Conservation (phyloP, 2,113 vertebrate genomes). For the Naja naja region DNA sequence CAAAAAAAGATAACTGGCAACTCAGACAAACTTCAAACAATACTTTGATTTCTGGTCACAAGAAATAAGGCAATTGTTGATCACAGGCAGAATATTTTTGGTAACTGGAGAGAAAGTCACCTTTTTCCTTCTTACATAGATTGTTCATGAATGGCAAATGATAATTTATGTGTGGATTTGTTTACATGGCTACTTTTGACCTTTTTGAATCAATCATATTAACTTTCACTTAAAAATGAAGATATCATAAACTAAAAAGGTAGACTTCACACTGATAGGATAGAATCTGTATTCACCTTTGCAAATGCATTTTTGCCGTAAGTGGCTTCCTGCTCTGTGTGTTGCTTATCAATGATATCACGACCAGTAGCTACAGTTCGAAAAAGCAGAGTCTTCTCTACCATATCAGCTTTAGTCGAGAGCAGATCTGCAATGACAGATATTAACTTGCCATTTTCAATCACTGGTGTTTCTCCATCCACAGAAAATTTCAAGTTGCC, state of each 20-base stretch:
- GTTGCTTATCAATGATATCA: constrained; percentile 95
- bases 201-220: background rate
- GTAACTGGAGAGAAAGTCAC: background rate
- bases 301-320: constrained; percentile 93
- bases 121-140: background rate
- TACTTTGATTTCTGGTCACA: background rate
- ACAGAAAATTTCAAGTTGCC: constrained; percentile 89
- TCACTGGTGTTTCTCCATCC: constrained; percentile 86
- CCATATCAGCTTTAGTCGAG: constrained; percentile 82
- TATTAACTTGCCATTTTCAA: constrained; percentile 84
- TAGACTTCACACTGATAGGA: rapidly evolving
- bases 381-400: constrained; percentile 92
- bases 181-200: background rate
- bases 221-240: background rate
- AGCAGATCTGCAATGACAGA: constrained; percentile 82
- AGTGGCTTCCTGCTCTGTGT: constrained; percentile 89
- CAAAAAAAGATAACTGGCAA: background rate
- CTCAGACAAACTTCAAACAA: background rate
- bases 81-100: background rate
- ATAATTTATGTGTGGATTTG: background rate
- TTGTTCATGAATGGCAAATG: background rate
- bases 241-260: rapidly evolving
- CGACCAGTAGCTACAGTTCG: constrained; percentile 92
- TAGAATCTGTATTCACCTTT: constrained; percentile 74
- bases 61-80: background rate